Percentiles rank a stretch among this genome's conserved stretches.
Evolutionary conservation across 2,888 invertebrate genomes (phyloP).

Genomic region (Eledona agricola): DNA sequence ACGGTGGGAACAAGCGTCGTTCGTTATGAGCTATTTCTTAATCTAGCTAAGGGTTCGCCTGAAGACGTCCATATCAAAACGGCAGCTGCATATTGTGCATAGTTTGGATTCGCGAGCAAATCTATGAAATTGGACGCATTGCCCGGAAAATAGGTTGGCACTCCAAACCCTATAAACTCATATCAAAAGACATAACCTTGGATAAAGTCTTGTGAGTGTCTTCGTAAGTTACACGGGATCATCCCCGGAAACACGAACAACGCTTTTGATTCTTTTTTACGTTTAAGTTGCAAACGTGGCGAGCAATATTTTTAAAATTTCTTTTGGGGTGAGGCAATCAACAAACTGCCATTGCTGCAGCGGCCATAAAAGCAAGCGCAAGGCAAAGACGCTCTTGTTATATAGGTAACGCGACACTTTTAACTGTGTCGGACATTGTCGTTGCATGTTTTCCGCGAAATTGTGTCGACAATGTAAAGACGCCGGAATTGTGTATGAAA

Average conservation of each 20-base stretch:
- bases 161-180: conserved; percentile 35
- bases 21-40: conserved; percentile 32
- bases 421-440: conserved; percentile 6
- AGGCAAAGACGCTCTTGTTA: conserved; percentile 4
- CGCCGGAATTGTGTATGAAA: not conserved
- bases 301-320: too few species aligned
- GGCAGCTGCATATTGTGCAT: conserved; percentile 38
- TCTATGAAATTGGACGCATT: conserved; percentile 40
- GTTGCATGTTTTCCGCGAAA: not conserved
- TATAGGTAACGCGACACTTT: conserved; percentile 6
- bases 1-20: conserved; percentile 19
- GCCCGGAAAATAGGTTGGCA: conserved; percentile 39
- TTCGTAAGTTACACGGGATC: conserved; percentile 36
- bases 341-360: not conserved
- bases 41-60: conserved; percentile 14
- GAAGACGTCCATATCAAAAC: conserved; percentile 6
- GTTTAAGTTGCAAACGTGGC: too few species aligned
- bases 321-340: not conserved
- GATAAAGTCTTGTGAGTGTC: conserved; percentile 41
- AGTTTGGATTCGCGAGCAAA: conserved; percentile 33
- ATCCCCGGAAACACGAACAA: conserved; percentile 18
- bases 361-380: conserved; percentile 9
- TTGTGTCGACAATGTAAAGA: conserved; percentile 1
- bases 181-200: conserved; percentile 31
- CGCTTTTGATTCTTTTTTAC: too few species aligned